Base-by-base conservation (phyloP, 2,797 vertebrate species). In the Lophotriccus pileatus region DNA sequence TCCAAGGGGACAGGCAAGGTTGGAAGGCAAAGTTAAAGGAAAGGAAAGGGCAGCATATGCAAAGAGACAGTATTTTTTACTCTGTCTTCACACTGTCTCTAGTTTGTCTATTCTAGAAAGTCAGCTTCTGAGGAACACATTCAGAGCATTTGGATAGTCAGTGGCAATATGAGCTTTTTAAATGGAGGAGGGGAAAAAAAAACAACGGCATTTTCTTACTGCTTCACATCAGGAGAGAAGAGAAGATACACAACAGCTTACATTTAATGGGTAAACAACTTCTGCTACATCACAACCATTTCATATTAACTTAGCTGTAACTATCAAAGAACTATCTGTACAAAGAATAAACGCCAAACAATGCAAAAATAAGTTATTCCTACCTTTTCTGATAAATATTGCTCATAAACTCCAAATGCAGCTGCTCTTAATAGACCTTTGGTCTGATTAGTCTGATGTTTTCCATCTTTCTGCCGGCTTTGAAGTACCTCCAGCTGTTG, bases 341-440 rank as follows among this genome's bases (percentile, higher is more conserved):
- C 14, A 78, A 94, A 80, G 16, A 84, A 53, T 44, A 75, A 49
- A 36, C 43, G 66, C 21, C 56, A 82, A 83, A 82, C 19, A 59
- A 83, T 14, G 18, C 28, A 73, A 39, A 80, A 92, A 32, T 79
- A 89, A 70, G 14, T 52, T 36, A 84, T 64, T 77, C 47, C 66
- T 92, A 99, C 99, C 99, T 99, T 99, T 93, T 99, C 99, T 66
- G 99, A 99, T 95, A 99, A 99, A 98, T 99, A 99, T 91, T 99
- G 99, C 62, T 99, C 99, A 84, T 98, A 99, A 96, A 99, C 99
- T 30, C 99, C 99, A 93, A 99, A 97, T 8, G 99, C 99, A 63
- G 99, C 99, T 28, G 99, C 98, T 97, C 98, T 98, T 96, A 99
- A 97, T 47, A 99, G 98, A 89, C 98, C 99, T 97, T 99, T 99